Percentiles rank a stretch among this genome's conserved stretches.
Conservation (phyloP, 2,113 vertebrate genomes). For the Nyctereutes procyonoides region DNA sequence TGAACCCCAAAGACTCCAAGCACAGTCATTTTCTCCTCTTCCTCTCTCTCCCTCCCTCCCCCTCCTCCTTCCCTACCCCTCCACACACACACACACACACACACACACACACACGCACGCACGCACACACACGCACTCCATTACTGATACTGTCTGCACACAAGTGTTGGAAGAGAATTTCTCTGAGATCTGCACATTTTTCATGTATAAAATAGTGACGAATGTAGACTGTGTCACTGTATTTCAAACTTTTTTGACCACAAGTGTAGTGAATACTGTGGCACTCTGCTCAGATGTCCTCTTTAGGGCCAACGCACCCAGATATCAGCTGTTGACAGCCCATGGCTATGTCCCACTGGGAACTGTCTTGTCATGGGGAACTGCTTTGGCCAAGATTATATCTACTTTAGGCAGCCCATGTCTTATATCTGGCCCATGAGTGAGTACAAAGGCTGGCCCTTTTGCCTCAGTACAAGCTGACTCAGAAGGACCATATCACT, state of each 20-base stretch:
- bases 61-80: background rate
- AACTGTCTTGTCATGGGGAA: background rate
- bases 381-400: background rate
- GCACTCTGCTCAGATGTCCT: background rate
- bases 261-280: background rate
- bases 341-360: background rate
- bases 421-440: conserved; percentile 1
- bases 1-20: background rate
- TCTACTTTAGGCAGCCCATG: background rate
- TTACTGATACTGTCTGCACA: background rate
- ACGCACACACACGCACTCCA: background rate
- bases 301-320: conserved; percentile 1
- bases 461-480: background rate
- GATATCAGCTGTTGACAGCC: conserved; percentile 18
- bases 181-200: background rate
- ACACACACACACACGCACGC: background rate
- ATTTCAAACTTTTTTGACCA: conserved; percentile 30
- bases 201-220: conserved; percentile 33
- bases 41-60: background rate
- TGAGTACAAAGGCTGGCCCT: background rate
- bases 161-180: conserved; percentile 29
- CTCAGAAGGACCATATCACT: background rate
- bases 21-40: background rate
- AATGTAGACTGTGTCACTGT: background rate
- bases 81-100: background rate